A percentile compares a stretch with the other conserved stretches of the same genome.
These are phyloP conservation scores for Uropsilus gracilis DNA, from an alignment of 2,113 vertebrate species.

Conservation along the genomic window DNA sequence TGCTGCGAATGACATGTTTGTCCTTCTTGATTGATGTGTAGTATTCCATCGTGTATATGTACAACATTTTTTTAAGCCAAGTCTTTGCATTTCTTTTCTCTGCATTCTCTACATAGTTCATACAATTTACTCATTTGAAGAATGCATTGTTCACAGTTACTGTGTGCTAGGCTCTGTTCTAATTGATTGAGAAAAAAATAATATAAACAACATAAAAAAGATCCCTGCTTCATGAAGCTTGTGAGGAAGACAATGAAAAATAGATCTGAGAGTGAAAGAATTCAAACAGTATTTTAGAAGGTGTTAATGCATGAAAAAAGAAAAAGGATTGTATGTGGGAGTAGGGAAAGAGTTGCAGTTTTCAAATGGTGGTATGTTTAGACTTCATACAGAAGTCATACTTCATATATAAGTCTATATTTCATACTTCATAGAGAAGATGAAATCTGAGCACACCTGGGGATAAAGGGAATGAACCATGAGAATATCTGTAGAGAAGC, in stretches of 20 bases:
- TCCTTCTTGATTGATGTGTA: too few species aligned
- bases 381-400: neutral
- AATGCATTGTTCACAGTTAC: neutral
- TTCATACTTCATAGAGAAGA: neutral
- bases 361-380: neutral
- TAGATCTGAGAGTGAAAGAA: neutral
- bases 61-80: too few species aligned
- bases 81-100: neutral
- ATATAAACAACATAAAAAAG: neutral
- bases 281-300: neutral
- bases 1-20: too few species aligned
- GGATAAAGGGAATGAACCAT: neutral
- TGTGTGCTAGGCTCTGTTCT: neutral
- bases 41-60: too few species aligned
- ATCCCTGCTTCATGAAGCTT: neutral
- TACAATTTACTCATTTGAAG: neutral
- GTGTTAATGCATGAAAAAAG: neutral
- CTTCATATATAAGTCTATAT: too few species aligned
- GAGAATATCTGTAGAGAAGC: neutral
- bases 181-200: neutral
- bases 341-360: neutral
- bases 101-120: neutral
- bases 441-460: neutral
- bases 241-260: neutral
- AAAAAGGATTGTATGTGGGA: neutral